Percentiles rank a stretch among this genome's conserved stretches.
Conservation (phyloP, 2,888 invertebrate genomes). For the Amblyteles armatorius region DNA sequence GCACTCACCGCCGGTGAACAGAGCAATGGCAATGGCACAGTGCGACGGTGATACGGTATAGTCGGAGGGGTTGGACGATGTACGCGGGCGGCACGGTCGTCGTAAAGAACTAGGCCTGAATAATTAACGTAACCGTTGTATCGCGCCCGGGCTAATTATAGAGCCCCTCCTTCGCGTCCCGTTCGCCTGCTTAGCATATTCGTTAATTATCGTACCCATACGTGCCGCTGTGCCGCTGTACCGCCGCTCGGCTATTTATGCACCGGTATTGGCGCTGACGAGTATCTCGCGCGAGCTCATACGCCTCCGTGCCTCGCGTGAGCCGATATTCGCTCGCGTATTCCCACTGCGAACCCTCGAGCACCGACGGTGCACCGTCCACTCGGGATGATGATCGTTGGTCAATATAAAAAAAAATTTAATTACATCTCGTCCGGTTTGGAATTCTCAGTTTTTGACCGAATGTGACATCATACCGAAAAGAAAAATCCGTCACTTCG, state of each 20-base stretch:
- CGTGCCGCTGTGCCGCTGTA: conserved; percentile 29
- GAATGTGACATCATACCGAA: too few species aligned
- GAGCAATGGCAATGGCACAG: conserved; percentile 36
- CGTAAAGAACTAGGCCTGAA: conserved; percentile 80
- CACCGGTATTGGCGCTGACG: conserved; percentile 52
- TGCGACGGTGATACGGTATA: conserved; percentile 36
- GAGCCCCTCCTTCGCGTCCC: conserved; percentile 75
- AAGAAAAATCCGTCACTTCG: too few species aligned
- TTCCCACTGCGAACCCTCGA: conserved; percentile 51
- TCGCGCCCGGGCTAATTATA: conserved; percentile 80
- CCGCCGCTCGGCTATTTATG: conserved; percentile 51
- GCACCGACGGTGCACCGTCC: not conserved
- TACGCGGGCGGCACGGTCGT: conserved; percentile 67
- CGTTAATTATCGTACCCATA: conserved; percentile 79
- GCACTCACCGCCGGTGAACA: not conserved
- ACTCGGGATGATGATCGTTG: not conserved
- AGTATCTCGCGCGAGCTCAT: conserved; percentile 52
- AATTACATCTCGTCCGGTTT: too few species aligned
- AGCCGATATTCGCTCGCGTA: conserved; percentile 69
- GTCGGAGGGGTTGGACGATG: conserved; percentile 62
- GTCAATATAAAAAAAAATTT: not conserved
- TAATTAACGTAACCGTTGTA: conserved; percentile 80
- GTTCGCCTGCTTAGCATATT: conserved; percentile 81
- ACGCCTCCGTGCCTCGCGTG: conserved; percentile 69
- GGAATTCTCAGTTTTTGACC: too few species aligned